Evolutionary conservation across 2,888 invertebrate species (phyloP), one percentile per base, ranked within the genome.

Genomic region (Flabesymbios commensalis): DNA sequence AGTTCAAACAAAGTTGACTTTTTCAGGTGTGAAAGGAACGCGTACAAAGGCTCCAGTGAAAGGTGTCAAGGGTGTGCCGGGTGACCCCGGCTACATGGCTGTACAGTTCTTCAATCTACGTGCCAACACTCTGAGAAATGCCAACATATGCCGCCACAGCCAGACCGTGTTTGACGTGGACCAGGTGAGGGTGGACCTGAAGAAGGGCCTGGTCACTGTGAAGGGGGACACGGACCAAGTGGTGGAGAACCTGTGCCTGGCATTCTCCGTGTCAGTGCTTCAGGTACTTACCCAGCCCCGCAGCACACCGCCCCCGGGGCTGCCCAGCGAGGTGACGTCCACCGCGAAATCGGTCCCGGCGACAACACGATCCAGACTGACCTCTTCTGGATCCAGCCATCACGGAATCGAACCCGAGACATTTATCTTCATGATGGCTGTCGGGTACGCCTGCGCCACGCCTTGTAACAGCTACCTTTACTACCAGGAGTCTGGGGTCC

Each of bases 201-300:
- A 26, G 19, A n/a, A 14, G 22, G 47, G 48, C 24, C 1, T 1
- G 28, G 24, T 24, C 42, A 39, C 29, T n/a, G 32, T 19, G 17
- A 32, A 57, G 22, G 67, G 67, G 17, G 63, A 43, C 56, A 51
- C 56, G 58, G 75, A 83, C 61, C 42, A 42, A 4, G 80, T 84
- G 14, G 82, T 82, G 2, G 84, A 85, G 70, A 82, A 84, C 61
- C 74, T 84, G 7, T 82, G 83, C 17, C 71, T 82, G 55, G 79
- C 83, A 3, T 85, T 85, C 75, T 77, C 80, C 51, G 81, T 84
- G 4, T 75, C 84, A n/a, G 75, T 84, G 5, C 75, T 85, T 22
- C 83, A 84, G 68, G 83, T 84, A 4, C 57, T 57, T 5, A 49
- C 47, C 26, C 47, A 57, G n/a, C 57, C 57, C 14, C 31, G 31